Evolutionary conservation across 2,113 vertebrate genomes (phyloP), one percentile per base, ranked within the genome.

Genomic region (Scomber scombrus): DNA sequence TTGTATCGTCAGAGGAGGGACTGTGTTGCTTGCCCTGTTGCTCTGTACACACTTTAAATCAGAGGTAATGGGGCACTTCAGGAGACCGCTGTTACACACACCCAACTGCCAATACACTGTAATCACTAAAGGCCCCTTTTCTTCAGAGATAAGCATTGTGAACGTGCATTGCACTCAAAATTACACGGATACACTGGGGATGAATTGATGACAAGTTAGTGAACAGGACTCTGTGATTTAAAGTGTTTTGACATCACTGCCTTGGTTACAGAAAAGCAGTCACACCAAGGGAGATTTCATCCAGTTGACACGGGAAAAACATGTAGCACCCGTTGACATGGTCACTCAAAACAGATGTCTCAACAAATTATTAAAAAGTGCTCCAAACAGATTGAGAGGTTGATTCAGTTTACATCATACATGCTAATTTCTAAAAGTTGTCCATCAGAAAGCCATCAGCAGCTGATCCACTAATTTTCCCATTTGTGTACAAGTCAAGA

Each of bases 361-460:
- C 26, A 50, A 65, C 57, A 54, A 16, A 73, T 77, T 19, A n/a
- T 34, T 46, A 50, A 51, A 72, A 74, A 72, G 78, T 23, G 34
- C 46, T 75, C 58, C 47, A 58, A 66, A 91, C 84, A 92, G 90
- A 94, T 85, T 52, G 34, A 78, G 80, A 75, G 82, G 76, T 69
- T 92, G 87, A 94, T 94, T 92, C 87, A 85, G 93, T 93, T 90
- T 94, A 89, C 91, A 86, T 47, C 82, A 78, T 69, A 88, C 82
- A 88, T 80, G 68, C 71, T 31, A 81, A 71, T 79, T 76, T 72
- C 86, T 84, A 92, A 90, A 91, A 86, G 81, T 82, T 81, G 80
- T 82, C 86, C 82, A 91, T 94, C 89, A 91, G 89, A 46, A 75
- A 86, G 92, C 88, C 89, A 85, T 75, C 86, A 94, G 87, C n/a